Base-by-base conservation (phyloP, 2,113 vertebrate genomes). In the Thymallus thymallus region DNA sequence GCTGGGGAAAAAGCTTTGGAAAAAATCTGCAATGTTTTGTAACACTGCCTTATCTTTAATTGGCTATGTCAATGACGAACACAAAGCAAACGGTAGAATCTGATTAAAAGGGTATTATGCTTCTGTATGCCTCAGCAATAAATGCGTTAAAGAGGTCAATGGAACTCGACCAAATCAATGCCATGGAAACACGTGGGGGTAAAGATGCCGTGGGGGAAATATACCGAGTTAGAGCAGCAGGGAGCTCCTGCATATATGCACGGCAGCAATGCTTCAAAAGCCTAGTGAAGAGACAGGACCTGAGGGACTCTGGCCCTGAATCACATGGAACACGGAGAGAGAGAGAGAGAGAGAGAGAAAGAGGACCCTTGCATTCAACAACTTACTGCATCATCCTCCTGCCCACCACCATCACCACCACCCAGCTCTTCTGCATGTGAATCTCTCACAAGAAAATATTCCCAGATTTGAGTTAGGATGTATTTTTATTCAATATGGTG, bases 1-100 rank as follows among this genome's bases (percentile, higher is more conserved):
- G 60, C 67, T 68, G 69, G 24, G 45, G 55, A 79, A 62, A 75
- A 20, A 23, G 69, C 13, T 62, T 30, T 26, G 66, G 16, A 51
- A 68, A 56, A 62, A 61, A 68, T 72, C 14, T 22, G 41, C 48
- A 61, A 48, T 48, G 48, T 62, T 45, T 65, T 65, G 23, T 3
- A 32, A 18, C 24, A 30, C 1, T 65, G 63, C 13, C 6, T 65
- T 65, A 30, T 18, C 63, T 32, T 65, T 29, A 65, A 30, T 65
- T 32, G 63, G 63, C 16, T 65, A 65, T 65, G 63, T 65, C 24
- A 65, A 29, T 30, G 16, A 30, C 9, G 12, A 30, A 18, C 63
- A 65, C 63, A 65, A 60, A 20, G 22, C 56, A 60, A 60, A 60
- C 12, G 48, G 48, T 51, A 16, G 48, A 51, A 51, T 18, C 3